Conservation (phyloP, 1,140 invertebrate genomes). For the Bilobella aurantiaca region DNA sequence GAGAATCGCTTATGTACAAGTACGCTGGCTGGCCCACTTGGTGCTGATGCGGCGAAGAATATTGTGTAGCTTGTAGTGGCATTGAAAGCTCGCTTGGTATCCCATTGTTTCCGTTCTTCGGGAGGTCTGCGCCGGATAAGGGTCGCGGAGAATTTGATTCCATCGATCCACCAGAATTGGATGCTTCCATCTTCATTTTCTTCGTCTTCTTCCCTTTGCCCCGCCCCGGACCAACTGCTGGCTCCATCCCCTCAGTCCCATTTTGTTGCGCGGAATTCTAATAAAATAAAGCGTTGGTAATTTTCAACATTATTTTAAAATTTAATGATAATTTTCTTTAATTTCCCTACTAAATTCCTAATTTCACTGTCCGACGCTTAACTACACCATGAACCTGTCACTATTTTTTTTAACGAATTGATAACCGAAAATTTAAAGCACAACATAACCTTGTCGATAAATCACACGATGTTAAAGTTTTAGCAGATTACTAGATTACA, state of each 20-base stretch:
- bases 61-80: not conserved
- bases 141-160: not conserved
- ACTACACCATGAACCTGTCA: too few species aligned
- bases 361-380: too few species aligned
- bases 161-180: not conserved
- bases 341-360: not conserved
- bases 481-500: too few species aligned
- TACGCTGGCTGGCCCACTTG: not conserved
- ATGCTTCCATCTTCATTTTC: not conserved
- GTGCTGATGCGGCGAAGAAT: not conserved
- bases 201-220: conserved; percentile 3
- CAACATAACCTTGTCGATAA: too few species aligned
- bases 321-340: too few species aligned
- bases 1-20: not conserved
- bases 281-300: not conserved
- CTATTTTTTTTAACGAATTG: too few species aligned
- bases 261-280: not conserved
- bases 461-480: too few species aligned
- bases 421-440: too few species aligned
- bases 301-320: too few species aligned
- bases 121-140: not conserved
- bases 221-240: not conserved
- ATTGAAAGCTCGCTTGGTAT: not conserved
- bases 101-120: not conserved
- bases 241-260: not conserved